Evolutionary conservation across 2,797 vertebrate species (phyloP), one percentile per base, ranked within the genome.

Genomic region (Sebastes itinus): DNA sequence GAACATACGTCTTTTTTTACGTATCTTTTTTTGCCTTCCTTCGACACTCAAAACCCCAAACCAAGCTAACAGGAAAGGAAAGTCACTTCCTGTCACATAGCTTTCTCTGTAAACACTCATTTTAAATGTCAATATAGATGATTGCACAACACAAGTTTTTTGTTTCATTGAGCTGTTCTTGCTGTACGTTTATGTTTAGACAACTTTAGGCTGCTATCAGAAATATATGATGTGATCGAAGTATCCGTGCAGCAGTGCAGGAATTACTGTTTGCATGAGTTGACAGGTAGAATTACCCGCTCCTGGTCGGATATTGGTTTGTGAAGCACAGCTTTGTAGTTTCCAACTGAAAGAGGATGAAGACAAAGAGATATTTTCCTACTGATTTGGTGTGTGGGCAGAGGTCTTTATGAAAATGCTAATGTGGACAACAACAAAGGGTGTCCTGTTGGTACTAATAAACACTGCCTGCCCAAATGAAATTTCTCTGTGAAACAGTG

Each of bases 41-140:
- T 33, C 4, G 16, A 49, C 3, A 49, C 16, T 35, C 0, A 23
- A 33, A 18, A 20, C 7, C 12, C 12, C 4, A 22, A 32, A 56
- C 22, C 0, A 63, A 35, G 12, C n/a, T 62, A 23, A 23, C 22
- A 49, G 42, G 42, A 46, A 46, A 46, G 0, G 0, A 46, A 46
- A 46, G 42, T 49, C 0, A 0, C 1, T 49, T 49, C 42, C 42
- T 49, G 16, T 49, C 0, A 49, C 16, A 0, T 49, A 49, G 42
- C 16, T 0, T 49, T 49, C 42, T 49, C 42, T 49, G 42, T 49
- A 49, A 49, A 49, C 42, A 49, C 16, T 23, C 23, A n/a, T 0
- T 71, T 33, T 32, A 73, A 33, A 52, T 33, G 28, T 20, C 0
- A 54, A 0, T 7, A 6, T 1, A 23, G 18, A 0, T 0, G 64